Percentiles rank a stretch among this genome's conserved stretches.
These are phyloP conservation scores for Hystrix brachyura DNA, from an alignment of 2,113 vertebrate species.

Conservation along the genomic window DNA sequence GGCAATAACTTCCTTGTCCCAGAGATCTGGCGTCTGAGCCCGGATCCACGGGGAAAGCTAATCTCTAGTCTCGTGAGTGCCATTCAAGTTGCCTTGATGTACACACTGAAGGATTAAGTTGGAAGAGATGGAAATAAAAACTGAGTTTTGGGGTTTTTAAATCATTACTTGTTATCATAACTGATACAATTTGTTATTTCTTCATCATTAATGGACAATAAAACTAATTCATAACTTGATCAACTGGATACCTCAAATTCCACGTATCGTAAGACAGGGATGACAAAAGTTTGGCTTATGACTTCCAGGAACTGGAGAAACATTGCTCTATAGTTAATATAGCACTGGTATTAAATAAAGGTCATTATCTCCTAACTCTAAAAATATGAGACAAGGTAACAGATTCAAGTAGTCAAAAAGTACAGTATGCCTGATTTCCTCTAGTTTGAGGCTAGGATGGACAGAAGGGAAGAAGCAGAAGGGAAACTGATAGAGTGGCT, in stretches of 20 bases:
- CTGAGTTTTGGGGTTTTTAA: slow-evolving; percentile 3
- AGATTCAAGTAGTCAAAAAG: background rate
- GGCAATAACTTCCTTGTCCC: background rate
- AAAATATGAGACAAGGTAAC: background rate
- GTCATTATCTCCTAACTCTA: background rate
- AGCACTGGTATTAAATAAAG: background rate
- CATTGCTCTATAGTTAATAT: background rate
- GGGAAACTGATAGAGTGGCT: background rate
- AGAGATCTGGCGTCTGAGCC: background rate
- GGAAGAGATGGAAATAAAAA: slow-evolving; percentile 17
- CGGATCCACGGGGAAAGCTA: background rate
- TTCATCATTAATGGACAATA: background rate
- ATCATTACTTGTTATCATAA: background rate
- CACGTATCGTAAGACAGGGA: background rate
- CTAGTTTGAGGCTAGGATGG: background rate
- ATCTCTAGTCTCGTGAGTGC: background rate
- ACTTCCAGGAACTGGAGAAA: background rate
- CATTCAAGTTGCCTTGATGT: background rate
- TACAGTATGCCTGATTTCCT: background rate
- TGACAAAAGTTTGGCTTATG: background rate
- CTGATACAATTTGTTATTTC: background rate
- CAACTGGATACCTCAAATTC: background rate
- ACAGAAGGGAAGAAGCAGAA: background rate
- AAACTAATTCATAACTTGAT: background rate
- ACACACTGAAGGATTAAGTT: background rate